These are phyloP conservation scores for Acanthurus leucopareius DNA, from an alignment of 2,797 vertebrate genomes.

Conservation along the genomic window DNA sequence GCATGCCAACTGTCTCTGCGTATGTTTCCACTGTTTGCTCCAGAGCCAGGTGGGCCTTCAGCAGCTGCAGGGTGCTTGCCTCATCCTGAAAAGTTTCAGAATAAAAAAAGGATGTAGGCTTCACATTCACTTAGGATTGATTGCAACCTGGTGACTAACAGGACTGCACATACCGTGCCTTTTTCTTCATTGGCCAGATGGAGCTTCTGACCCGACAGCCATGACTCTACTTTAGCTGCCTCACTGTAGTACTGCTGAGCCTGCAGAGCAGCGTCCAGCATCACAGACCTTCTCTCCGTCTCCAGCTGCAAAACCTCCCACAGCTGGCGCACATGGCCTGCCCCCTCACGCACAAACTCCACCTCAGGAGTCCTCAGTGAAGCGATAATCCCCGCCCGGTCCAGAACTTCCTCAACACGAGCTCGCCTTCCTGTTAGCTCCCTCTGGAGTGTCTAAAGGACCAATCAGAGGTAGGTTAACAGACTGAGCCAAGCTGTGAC, in stretches of 20 bases:
- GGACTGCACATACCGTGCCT: constrained; percentile 84
- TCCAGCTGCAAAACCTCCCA: constrained; percentile 91
- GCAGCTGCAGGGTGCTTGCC: constrained; percentile 90
- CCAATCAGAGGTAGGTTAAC: constrained; percentile 25
- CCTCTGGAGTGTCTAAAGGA: constrained; percentile 90
- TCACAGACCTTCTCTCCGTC: constrained; percentile 86
- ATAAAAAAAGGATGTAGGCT: background rate
- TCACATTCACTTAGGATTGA: background rate
- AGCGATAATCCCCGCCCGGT: constrained; percentile 86
- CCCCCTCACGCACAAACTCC: constrained; percentile 88
- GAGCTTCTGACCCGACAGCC: constrained; percentile 95
- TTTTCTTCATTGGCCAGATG: constrained; percentile 94
- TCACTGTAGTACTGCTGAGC: constrained; percentile 94
- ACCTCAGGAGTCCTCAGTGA: constrained; percentile 87
- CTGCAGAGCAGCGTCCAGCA: constrained; percentile 88
- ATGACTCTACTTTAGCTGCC: constrained; percentile 92
- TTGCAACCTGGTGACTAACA: background rate
- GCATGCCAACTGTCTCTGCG: constrained; percentile 91
- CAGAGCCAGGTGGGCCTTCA: constrained; percentile 92
- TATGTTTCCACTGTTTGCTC: constrained; percentile 95
- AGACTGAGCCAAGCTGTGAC: background rate
- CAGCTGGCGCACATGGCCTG: constrained; percentile 85
- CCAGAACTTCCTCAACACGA: constrained; percentile 89
- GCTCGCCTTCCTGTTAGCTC: constrained; percentile 93
- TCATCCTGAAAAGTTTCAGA: constrained; percentile 86